Conservation (phyloP, 2,888 invertebrate species). For the Mythimna ferrago region DNA sequence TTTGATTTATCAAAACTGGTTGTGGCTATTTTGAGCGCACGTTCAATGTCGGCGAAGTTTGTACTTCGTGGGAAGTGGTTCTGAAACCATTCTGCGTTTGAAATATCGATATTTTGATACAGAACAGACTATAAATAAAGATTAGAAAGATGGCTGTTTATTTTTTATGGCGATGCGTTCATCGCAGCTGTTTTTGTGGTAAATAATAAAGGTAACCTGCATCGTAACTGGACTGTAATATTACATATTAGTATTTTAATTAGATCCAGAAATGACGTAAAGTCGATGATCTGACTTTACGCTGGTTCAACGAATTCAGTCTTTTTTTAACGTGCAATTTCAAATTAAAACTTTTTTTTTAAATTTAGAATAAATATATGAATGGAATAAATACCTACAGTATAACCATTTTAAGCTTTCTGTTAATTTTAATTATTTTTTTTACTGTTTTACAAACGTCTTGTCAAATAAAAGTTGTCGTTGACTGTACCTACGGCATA, state of each 20-base stretch:
- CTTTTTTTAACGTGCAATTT: background rate
- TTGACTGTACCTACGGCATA: background rate
- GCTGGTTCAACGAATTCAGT: background rate
- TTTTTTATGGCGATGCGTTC: constrained; percentile 36
- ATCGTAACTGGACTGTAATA: background rate
- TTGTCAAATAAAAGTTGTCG: background rate
- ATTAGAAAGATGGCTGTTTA: constrained; percentile 11
- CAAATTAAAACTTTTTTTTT: no score
- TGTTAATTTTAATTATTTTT: background rate
- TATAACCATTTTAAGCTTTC: background rate
- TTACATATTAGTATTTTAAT: background rate
- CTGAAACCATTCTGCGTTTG: constrained; percentile 20
- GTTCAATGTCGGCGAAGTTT: constrained; percentile 45
- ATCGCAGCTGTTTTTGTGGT: constrained; percentile 6
- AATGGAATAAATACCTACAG: background rate
- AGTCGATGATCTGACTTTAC: no score
- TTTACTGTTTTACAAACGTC: background rate
- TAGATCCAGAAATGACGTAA: background rate
- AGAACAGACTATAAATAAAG: constrained; percentile 38
- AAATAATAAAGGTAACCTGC: background rate
- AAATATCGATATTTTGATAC: constrained; percentile 38
- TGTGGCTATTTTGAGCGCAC: constrained; percentile 54
- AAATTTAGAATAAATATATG: no score
- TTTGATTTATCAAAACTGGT: constrained; percentile 57
- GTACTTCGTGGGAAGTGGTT: constrained; percentile 19